Evolutionary conservation across 1,140 invertebrate species (phyloP).

Genomic region (Philaenus spumarius): DNA sequence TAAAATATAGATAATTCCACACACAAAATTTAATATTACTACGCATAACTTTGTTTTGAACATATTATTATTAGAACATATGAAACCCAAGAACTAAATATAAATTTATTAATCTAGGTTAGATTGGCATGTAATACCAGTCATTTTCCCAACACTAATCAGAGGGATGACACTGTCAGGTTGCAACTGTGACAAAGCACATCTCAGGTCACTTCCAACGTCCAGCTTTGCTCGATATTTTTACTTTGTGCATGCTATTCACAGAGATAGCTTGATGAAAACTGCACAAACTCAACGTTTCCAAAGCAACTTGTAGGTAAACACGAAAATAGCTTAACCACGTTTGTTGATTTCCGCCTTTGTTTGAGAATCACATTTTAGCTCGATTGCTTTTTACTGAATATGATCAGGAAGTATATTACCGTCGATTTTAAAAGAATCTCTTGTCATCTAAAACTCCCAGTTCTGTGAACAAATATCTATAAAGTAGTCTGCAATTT

Average conservation of each 20-base stretch:
- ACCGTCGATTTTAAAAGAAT: conserved; percentile 13
- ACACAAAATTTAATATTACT: no score
- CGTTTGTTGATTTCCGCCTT: conserved; percentile 13
- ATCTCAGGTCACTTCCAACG: conserved; percentile 13
- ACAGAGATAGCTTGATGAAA: conserved; percentile 25
- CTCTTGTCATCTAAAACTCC: conserved; percentile 9
- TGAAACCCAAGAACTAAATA: no score
- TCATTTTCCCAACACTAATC: no score
- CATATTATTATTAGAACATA: no score
- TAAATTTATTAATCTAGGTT: no score
- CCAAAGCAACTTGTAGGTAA: conserved; percentile 15
- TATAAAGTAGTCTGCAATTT: conserved; percentile 8
- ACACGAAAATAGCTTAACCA: conserved; percentile 13
- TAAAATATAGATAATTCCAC: no score
- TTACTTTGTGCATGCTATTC: conserved; percentile 25
- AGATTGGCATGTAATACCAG: no score
- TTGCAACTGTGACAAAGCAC: conserved; percentile 19
- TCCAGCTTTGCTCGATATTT: conserved; percentile 17
- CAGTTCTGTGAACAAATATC: conserved; percentile 11
- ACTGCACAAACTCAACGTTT: conserved; percentile 17
- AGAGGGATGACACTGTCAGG: no score
- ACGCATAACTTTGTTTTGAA: no score
- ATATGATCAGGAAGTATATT: conserved; percentile 4
- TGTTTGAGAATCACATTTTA: conserved; percentile 5
- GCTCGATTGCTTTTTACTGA: conserved; percentile 6